These are phyloP conservation scores for Strongylocentrotus purpuratus DNA, from an alignment of 35 echinoderm and acorn worm genomes.

Conservation along the genomic window DNA sequence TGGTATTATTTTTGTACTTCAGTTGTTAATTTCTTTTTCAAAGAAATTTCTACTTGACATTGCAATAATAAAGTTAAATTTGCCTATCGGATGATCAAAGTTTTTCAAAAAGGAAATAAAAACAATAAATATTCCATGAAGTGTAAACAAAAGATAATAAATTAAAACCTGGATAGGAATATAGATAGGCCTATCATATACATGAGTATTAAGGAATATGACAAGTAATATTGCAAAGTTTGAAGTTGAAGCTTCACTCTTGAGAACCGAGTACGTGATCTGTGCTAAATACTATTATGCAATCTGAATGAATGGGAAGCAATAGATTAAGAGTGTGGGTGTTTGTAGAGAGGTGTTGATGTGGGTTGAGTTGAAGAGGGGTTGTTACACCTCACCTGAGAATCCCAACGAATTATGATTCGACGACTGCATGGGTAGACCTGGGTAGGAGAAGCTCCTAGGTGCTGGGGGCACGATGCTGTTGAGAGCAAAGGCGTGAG, in stretches of 20 bases:
- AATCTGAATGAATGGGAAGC: background rate
- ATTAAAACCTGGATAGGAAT: background rate
- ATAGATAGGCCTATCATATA: background rate
- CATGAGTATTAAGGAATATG: background rate
- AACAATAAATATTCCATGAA: too few species aligned
- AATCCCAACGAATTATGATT: constrained; percentile 78
- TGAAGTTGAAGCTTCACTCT: background rate
- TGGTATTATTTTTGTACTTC: background rate
- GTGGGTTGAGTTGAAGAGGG: background rate
- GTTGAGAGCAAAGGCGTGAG: constrained; percentile 94
- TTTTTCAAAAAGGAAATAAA: too few species aligned
- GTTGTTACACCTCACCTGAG: constrained; percentile 54
- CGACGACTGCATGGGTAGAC: constrained; percentile 86
- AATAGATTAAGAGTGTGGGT: constrained; percentile 10
- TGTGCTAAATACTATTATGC: background rate
- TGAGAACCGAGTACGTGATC: background rate
- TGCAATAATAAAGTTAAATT: too few species aligned
- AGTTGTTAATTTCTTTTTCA: background rate
- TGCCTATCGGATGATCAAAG: too few species aligned
- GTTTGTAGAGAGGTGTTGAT: constrained; percentile 4
- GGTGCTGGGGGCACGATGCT: constrained; percentile 98
- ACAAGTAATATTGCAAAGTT: background rate
- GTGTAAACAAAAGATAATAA: background rate
- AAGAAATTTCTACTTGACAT: background rate
- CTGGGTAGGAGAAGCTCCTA: constrained; percentile 93